phyloP scores from a whole-genome alignment of 35 echinoderm and acorn worm genomes.

The Holothuria glaberrima region DNA sequence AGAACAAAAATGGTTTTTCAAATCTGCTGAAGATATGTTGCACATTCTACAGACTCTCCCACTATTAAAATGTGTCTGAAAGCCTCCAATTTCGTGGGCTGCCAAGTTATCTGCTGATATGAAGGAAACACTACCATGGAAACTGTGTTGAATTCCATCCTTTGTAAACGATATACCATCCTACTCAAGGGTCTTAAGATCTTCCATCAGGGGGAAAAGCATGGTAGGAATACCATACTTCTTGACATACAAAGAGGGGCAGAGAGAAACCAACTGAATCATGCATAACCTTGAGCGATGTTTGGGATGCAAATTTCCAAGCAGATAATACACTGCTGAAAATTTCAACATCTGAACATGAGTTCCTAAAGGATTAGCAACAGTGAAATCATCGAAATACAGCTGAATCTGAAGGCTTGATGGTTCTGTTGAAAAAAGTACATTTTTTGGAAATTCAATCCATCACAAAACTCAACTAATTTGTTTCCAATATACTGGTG shows the following conservation, averaged over 20 bases:
- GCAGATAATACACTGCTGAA: conserved; percentile 47
- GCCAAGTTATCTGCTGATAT: conserved; percentile 52
- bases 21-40: not conserved
- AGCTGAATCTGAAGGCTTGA: conserved; percentile 34
- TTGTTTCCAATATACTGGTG: conserved; percentile 25
- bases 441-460: not conserved
- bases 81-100: conserved; percentile 61
- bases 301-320: conserved; percentile 41
- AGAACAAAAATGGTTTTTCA: conserved; percentile 47
- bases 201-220: conserved; percentile 16
- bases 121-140: conserved; percentile 49
- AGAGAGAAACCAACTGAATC: conserved; percentile 33
- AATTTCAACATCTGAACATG: conserved; percentile 43
- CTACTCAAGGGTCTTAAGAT: conserved; percentile 40
- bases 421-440: not conserved
- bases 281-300: not conserved
- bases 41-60: conserved; percentile 37
- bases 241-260: conserved; percentile 40
- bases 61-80: conserved; percentile 50
- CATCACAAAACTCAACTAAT: conserved; percentile 41
- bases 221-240: conserved; percentile 14
- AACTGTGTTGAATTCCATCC: conserved; percentile 25
- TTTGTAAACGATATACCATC: conserved; percentile 28
- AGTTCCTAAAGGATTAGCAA: conserved; percentile 38
- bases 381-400: conserved; percentile 50